phyloP scores from a whole-genome alignment of 2,113 vertebrate species.

The Tyrannus savana region DNA sequence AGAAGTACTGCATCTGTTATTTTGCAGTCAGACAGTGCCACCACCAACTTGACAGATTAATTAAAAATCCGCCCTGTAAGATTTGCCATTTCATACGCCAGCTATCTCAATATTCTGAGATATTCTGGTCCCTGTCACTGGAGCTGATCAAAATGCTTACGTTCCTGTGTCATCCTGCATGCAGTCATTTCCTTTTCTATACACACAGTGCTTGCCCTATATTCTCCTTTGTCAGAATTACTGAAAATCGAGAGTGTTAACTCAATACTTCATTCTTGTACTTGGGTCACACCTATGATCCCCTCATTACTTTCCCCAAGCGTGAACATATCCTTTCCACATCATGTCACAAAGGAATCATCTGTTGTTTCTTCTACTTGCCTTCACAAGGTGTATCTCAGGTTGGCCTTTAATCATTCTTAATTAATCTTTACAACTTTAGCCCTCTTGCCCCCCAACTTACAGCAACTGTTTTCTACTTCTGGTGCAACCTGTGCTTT shows the following conservation, averaged over 20 bases:
- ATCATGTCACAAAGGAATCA: background rate
- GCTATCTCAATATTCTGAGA: constrained; percentile 45
- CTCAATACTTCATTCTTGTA: background rate
- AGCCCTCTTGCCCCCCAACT: background rate
- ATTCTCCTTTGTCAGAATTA: background rate
- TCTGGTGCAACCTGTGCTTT: background rate
- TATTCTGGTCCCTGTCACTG: constrained; percentile 36
- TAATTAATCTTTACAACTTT: background rate
- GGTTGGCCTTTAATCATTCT: background rate
- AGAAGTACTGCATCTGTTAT: constrained; percentile 21
- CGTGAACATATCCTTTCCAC: background rate
- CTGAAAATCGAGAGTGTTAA: background rate
- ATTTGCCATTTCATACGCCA: constrained; percentile 31
- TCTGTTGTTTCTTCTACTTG: background rate
- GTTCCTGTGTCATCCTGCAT: background rate
- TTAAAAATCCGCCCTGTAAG: constrained; percentile 54
- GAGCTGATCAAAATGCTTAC: constrained; percentile 28
- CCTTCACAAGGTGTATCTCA: background rate
- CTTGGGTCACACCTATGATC: background rate
- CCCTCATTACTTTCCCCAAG: background rate
- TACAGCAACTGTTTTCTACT: background rate
- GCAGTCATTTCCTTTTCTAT: constrained; percentile 19
- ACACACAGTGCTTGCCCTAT: background rate
- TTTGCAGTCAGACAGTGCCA: constrained; percentile 65
- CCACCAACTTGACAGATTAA: constrained; percentile 57